Base-by-base conservation (phyloP, 2,797 vertebrate genomes). In the Zalophus californianus region DNA sequence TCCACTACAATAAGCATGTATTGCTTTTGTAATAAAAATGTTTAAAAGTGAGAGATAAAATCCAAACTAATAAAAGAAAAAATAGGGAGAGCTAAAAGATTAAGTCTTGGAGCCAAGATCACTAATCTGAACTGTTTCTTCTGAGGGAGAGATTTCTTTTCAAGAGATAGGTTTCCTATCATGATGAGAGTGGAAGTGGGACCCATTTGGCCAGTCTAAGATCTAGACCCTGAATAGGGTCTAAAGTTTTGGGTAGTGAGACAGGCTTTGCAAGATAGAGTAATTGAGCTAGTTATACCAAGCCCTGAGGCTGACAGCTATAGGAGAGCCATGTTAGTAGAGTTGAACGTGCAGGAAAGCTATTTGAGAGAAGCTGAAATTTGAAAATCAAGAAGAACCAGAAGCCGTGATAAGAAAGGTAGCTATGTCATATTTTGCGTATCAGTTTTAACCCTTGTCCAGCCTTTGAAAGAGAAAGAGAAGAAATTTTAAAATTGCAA, bases 21-120 rank as follows among this genome's bases (percentile, higher is more conserved):
- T 77, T 78, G 9, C n/a, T 58, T 94, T 87, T 44, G 6, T 58
- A 77, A 72, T 86, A 89, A 52, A 90, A 95, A 50, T 27, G 11
- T 83, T 96, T 90, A 23, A 68, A 95, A 75, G 41, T 66, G 15
- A 95, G 52, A 66, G 21, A 79, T 84, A 90, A 86, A 62, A 83
- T 89, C 5, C 20, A 93, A 75, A 75, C 12, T 27, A 84, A 56
- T 15, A 38, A 89, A 88, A 77, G 21, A 18, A 54, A 83, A 86
- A 56, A n/a, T 23, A 48, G 1, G 18, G 4, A 72, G n/a, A 78
- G 21, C 6, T 75, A 48, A 77, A 73, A 77, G 62, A 77, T 68
- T 41, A 77, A 58, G 14, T 86, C 13, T 86, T 84, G 2, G 60
- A 72, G 9, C 27, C 66, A 75, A 85, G 9, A 73, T 44, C 16